phyloP scores from a whole-genome alignment of 2,888 invertebrate species.

The Tiliacea aurago region DNA sequence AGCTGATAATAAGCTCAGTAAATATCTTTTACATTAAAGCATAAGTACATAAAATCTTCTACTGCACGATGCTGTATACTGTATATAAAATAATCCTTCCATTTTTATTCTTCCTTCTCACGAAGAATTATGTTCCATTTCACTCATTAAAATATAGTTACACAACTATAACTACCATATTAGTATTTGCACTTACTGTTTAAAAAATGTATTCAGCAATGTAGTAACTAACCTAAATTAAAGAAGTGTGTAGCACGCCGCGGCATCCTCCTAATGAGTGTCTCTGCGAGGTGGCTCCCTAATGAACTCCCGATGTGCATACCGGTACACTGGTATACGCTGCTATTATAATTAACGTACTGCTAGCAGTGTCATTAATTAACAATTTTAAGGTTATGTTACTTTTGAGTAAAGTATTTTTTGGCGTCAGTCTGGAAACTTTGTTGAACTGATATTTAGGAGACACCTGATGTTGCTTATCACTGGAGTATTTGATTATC shows the following conservation, averaged over 20 bases:
- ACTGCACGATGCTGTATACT: no score
- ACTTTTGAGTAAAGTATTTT: not conserved
- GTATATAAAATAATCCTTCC: no score
- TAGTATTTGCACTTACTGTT: slow-evolving; percentile 39
- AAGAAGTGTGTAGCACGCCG: slow-evolving; percentile 56
- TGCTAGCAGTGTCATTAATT: slow-evolving; percentile 29
- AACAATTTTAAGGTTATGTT: slow-evolving; percentile 5
- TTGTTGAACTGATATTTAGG: not conserved
- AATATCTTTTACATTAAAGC: not conserved
- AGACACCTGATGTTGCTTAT: not conserved
- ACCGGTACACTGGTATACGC: slow-evolving; percentile 10
- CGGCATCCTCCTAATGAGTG: slow-evolving; percentile 64
- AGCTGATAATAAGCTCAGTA: not conserved
- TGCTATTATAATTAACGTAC: slow-evolving; percentile 49
- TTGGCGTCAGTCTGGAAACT: not conserved
- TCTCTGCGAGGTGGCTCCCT: slow-evolving; percentile 58
- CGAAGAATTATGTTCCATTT: slow-evolving; percentile 4
- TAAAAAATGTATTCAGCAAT: slow-evolving; percentile 41
- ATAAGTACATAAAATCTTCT: not conserved
- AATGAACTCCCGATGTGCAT: slow-evolving; percentile 65
- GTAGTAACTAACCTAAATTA: slow-evolving; percentile 61
- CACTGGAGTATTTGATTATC: not conserved
- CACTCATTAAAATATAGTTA: slow-evolving; percentile 30
- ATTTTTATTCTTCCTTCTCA: not conserved
- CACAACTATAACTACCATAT: slow-evolving; percentile 10